A percentile compares a stretch with the other conserved stretches of the same genome.
Evolutionary conservation across 1,140 invertebrate species (phyloP).

Genomic region (Drosophila punjabiensis): DNA sequence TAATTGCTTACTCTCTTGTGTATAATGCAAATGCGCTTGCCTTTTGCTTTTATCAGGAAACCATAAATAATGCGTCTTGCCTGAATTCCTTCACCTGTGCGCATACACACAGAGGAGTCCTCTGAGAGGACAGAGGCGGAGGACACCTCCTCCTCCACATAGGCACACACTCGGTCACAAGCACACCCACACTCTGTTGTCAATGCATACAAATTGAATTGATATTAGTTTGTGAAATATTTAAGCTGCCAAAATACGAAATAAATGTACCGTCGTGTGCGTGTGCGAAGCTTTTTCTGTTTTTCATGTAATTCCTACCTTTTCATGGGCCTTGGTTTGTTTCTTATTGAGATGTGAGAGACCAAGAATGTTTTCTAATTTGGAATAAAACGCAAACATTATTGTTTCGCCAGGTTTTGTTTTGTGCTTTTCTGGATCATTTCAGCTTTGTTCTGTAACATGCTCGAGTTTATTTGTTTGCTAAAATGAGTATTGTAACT

Average conservation of each 20-base stretch:
- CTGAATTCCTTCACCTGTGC: conserved; percentile 47
- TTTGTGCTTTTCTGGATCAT: conserved; percentile 33
- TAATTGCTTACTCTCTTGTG: not conserved
- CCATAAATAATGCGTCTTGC: conserved; percentile 63
- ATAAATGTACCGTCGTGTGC: conserved; percentile 27
- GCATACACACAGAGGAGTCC: conserved; percentile 35
- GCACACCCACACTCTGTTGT: conserved; percentile 23
- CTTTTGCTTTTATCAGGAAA: conserved; percentile 66
- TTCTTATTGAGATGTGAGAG: conserved; percentile 33
- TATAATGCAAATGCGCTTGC: not conserved
- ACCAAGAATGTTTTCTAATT: conserved; percentile 38
- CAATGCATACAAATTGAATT: conserved; percentile 78
- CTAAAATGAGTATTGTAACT: conserved; percentile 2
- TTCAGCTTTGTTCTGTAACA: conserved; percentile 5
- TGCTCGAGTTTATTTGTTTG: conserved; percentile 10
- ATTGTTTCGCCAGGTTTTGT: conserved; percentile 27
- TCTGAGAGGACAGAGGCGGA: no score
- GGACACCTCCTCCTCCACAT: conserved; percentile 8
- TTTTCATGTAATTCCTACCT: conserved; percentile 56
- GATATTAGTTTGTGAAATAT: conserved; percentile 78
- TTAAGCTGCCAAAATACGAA: conserved; percentile 60
- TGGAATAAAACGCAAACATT: conserved; percentile 48
- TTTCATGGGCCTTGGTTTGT: conserved; percentile 15
- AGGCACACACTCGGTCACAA: not conserved
- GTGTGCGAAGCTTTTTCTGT: conserved; percentile 20